A percentile compares a stretch with the other conserved stretches of the same genome.
Conservation (phyloP, 2,888 invertebrate genomes). For the Seladonia tumulorum region DNA sequence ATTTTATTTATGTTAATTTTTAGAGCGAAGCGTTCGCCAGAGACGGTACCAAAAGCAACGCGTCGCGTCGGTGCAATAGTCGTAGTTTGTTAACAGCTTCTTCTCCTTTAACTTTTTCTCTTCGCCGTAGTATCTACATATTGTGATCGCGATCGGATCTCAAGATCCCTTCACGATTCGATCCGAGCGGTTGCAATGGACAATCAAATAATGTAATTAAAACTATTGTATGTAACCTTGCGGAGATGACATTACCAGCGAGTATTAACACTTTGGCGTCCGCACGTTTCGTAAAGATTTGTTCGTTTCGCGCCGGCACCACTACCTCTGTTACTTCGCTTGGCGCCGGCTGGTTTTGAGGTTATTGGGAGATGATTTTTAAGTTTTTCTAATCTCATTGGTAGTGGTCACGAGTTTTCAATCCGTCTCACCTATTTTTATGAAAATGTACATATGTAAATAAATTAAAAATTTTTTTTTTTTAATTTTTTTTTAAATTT, state of each 20-base stretch:
- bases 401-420: no score
- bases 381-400: no score
- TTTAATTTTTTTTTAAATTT: no score
- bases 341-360: no score
- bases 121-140: slow-evolving; percentile 2
- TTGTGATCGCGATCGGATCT: background rate
- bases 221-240: background rate
- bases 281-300: no score
- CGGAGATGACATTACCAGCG: slow-evolving; percentile 57
- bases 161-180: background rate
- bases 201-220: background rate
- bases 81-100: slow-evolving; percentile 17
- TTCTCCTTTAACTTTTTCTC: background rate
- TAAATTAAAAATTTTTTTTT: no score
- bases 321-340: no score
- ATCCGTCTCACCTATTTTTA: no score
- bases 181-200: background rate
- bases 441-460: no score
- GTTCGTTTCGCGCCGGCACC: no score
- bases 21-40: slow-evolving; percentile 12
- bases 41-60: slow-evolving; percentile 47
- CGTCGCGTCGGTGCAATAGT: background rate
- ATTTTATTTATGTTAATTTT: slow-evolving; percentile 45
- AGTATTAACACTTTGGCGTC: no score
- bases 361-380: no score